Percentiles rank a stretch among this genome's conserved stretches.
phyloP scores from a whole-genome alignment of 1,140 invertebrate genomes.

The Apolygus lucorum region DNA sequence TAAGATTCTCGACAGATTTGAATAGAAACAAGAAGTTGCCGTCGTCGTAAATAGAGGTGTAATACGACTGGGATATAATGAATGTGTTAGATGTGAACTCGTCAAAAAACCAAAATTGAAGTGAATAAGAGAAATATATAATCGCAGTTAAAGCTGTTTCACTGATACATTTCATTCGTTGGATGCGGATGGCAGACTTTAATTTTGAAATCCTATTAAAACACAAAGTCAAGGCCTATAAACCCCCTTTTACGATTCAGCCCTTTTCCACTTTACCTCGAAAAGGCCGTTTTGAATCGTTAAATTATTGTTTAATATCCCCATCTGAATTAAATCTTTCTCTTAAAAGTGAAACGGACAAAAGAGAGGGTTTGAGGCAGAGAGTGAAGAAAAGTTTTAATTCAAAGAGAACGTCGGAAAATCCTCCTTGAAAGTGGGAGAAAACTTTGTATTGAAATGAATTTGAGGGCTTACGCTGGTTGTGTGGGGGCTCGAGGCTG shows the following conservation, averaged over 20 bases:
- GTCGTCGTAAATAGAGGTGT: no score
- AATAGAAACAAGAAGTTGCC: no score
- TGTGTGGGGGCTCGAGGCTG: not conserved
- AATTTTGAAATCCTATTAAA: slow-evolving; percentile 23
- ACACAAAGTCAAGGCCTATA: slow-evolving; percentile 17
- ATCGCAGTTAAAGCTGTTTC: not conserved
- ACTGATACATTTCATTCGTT: not conserved
- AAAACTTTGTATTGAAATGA: slow-evolving; percentile 22
- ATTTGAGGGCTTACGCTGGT: slow-evolving; percentile 21
- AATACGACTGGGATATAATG: no score
- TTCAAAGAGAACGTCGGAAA: slow-evolving; percentile 4
- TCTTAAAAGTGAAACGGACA: not conserved
- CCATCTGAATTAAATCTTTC: slow-evolving; percentile 19
- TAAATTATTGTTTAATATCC: slow-evolving; percentile 23
- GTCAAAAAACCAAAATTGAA: no score
- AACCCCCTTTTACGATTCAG: slow-evolving; percentile 11
- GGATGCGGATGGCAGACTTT: slow-evolving; percentile 4
- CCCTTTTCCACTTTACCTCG: not conserved
- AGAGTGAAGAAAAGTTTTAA: not conserved
- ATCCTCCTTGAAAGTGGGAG: not conserved
- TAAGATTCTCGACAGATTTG: no score
- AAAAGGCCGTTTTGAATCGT: not conserved
- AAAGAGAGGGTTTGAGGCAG: not conserved
- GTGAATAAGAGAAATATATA: not conserved
- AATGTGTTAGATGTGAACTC: no score